phyloP scores from a whole-genome alignment of 92 coral and sea anemone genomes.

The Parazoanthus swiftii region DNA sequence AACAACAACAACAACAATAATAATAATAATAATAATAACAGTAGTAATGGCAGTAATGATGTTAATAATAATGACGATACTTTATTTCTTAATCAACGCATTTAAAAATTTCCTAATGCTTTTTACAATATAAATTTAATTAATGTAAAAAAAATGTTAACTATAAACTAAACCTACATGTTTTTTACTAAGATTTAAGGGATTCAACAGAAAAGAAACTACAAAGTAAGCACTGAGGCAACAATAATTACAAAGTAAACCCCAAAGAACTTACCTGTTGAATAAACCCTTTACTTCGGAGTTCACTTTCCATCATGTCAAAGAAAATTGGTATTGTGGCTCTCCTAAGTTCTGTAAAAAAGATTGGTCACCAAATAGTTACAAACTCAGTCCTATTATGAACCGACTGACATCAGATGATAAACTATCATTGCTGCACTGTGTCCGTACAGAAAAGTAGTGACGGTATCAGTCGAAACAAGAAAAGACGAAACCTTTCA shows the following conservation, averaged over 20 bases:
- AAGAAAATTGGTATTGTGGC: conserved; percentile 95
- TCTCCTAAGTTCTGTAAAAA: conserved; percentile 74
- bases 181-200: too few species aligned
- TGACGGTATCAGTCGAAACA: not conserved
- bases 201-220: not conserved
- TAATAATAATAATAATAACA: too few species aligned
- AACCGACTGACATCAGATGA: not conserved
- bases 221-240: not conserved
- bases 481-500: not conserved
- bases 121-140: too few species aligned
- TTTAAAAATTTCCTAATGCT: too few species aligned
- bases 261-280: conserved; percentile 71
- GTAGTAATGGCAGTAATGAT: too few species aligned
- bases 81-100: too few species aligned
- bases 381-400: not conserved
- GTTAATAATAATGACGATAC: too few species aligned
- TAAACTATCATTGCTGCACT: not conserved
- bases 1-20: too few species aligned
- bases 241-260: not conserved
- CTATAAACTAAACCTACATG: too few species aligned
- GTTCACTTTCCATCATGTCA: conserved; percentile 93
- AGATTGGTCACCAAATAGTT: too few species aligned
- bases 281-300: conserved; percentile 67
- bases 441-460: not conserved
- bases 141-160: not conserved